A percentile compares a stretch with the other conserved stretches of the same genome.
These are phyloP conservation scores for Melanotaenia maccullochi DNA, from an alignment of 2,797 vertebrate species.

Conservation along the genomic window DNA sequence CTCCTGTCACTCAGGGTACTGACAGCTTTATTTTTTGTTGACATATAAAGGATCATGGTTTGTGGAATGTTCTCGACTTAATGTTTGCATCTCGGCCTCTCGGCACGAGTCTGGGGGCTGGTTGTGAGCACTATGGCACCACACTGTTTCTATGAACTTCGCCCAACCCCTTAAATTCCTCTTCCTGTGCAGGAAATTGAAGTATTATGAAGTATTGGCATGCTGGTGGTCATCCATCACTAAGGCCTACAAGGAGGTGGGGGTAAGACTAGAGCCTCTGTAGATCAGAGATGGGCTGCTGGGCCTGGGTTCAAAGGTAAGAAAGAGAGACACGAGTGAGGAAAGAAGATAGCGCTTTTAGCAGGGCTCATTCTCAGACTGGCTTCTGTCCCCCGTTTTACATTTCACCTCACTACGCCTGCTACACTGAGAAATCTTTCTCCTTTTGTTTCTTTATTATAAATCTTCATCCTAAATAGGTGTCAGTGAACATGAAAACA, in stretches of 20 bases:
- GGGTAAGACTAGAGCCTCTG: conserved; percentile 62
- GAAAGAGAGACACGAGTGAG: conserved; percentile 52
- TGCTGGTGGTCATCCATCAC: conserved; percentile 91
- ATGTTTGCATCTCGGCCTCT: conserved; percentile 88
- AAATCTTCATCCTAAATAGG: conserved; percentile 9
- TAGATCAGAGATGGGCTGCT: conserved; percentile 77
- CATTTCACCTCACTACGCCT: conserved; percentile 15
- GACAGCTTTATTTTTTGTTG: conserved; percentile 63
- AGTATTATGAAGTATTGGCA: conserved; percentile 92
- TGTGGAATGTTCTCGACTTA: conserved; percentile 87
- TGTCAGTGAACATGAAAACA: conserved; percentile 10
- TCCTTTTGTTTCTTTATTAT: conserved; percentile 3
- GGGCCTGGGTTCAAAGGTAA: conserved; percentile 79
- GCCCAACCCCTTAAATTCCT: conserved; percentile 91
- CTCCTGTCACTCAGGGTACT: conserved; percentile 36
- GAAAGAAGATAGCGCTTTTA: conserved; percentile 63
- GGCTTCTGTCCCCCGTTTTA: conserved; percentile 48
- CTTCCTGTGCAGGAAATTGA: conserved; percentile 92
- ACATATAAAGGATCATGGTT: conserved; percentile 60
- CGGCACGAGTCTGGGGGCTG: conserved; percentile 75
- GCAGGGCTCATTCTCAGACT: conserved; percentile 57
- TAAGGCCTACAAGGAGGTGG: conserved; percentile 74
- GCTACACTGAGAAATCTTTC: conserved; percentile 8
- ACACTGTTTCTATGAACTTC: conserved; percentile 95
- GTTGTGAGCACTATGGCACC: conserved; percentile 83